Conservation (phyloP, 2,113 vertebrate species). For the Pollachius pollachius region DNA sequence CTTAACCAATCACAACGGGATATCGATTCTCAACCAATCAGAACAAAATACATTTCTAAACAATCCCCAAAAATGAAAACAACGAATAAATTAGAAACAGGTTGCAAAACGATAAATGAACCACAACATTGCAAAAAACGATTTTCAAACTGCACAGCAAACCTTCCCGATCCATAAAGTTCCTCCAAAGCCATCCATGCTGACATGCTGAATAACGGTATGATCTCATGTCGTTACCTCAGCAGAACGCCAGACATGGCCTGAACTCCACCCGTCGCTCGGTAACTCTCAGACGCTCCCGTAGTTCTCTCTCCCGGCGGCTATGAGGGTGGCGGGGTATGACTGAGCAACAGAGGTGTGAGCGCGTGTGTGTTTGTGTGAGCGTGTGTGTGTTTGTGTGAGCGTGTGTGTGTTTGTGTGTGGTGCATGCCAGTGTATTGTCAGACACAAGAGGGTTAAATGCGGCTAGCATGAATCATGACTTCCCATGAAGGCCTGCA, state of each 20-base stretch:
- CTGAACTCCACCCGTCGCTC: constrained; percentile 46
- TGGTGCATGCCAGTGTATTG: constrained; percentile 69
- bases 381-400: constrained; percentile 24
- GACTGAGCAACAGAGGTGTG: constrained; percentile 57
- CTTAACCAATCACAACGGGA: too few relatives aligned
- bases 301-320: background rate
- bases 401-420: constrained; percentile 32
- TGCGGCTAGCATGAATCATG: constrained; percentile 80
- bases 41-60: too few relatives aligned
- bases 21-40: too few relatives aligned
- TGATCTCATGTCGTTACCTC: constrained; percentile 63
- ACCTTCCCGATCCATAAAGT: too few relatives aligned
- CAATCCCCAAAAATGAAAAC: too few relatives aligned
- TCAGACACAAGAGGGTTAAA: constrained; percentile 67
- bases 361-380: background rate
- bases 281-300: constrained; percentile 53
- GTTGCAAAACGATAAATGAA: too few relatives aligned
- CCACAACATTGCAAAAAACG: too few relatives aligned
- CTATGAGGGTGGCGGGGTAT: constrained; percentile 32
- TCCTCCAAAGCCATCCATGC: too few relatives aligned
- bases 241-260: constrained; percentile 48
- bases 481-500: constrained; percentile 77
- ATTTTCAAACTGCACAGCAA: too few relatives aligned
- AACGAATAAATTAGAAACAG: too few relatives aligned
- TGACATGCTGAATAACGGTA: too few relatives aligned